phyloP scores from a whole-genome alignment of 64 coral and sea anemone species.

The Montipora foliosa region DNA sequence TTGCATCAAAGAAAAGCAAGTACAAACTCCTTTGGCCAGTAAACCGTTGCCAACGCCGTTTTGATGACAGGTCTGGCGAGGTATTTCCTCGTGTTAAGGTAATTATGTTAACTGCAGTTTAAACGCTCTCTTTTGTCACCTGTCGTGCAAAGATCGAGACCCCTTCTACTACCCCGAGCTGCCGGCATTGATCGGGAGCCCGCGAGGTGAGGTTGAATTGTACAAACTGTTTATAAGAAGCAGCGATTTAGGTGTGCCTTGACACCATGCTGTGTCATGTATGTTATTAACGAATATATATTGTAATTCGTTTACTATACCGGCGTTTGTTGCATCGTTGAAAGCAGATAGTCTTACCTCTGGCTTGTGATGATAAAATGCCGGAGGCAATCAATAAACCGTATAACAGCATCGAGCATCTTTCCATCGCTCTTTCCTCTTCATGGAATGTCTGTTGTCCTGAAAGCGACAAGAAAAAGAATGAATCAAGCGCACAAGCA shows the following conservation, averaged over 20 bases:
- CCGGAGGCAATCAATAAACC: conserved; percentile 55
- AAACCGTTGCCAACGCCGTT: neutral
- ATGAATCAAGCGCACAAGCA: neutral
- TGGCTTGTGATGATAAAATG: conserved; percentile 55
- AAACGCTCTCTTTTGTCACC: conserved; percentile 79
- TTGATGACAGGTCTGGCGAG: conserved; percentile 16
- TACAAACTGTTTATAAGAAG: neutral
- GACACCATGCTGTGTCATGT: neutral
- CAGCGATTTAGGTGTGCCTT: neutral
- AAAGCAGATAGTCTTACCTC: conserved; percentile 60
- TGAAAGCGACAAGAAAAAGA: conserved; percentile 32
- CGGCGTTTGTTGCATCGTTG: neutral
- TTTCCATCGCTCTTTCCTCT: conserved; percentile 63
- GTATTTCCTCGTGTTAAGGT: conserved; percentile 32
- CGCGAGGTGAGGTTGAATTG: neutral
- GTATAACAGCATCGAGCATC: conserved; percentile 75
- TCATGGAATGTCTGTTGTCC: conserved; percentile 62
- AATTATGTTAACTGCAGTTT: conserved; percentile 64
- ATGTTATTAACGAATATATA: neutral
- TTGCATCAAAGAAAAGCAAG: neutral
- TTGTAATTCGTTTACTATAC: neutral
- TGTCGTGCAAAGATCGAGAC: neutral
- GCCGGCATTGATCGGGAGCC: neutral
- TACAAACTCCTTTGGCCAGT: neutral
- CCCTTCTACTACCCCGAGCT: neutral